Percentiles rank a stretch among this genome's conserved stretches.
Conservation (phyloP, 2,113 vertebrate genomes). For the Pandion haliaetus region DNA sequence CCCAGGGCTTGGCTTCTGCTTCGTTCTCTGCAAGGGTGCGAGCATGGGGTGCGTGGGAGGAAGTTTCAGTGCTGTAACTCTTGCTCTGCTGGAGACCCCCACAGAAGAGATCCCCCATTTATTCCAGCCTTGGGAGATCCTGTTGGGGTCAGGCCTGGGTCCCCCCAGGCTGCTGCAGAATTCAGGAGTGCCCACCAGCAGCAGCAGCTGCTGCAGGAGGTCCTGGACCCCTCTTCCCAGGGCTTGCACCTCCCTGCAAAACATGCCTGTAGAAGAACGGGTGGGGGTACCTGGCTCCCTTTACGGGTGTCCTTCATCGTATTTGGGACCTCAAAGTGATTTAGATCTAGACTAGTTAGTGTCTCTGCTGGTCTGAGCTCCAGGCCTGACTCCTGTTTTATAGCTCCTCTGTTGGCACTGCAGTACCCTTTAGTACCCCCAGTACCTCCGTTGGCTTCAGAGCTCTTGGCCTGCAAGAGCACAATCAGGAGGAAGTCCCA, state of each 20-base stretch:
- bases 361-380: neutral
- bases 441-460: neutral
- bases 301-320: rapidly evolving
- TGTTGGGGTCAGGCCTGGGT: neutral
- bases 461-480: neutral
- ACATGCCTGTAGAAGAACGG: neutral
- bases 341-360: neutral
- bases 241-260: neutral
- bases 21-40: neutral
- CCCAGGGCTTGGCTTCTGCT: conserved; percentile 21
- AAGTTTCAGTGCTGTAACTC: conserved; percentile 3
- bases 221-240: neutral
- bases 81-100: neutral
- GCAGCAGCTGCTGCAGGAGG: neutral
- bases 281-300: neutral
- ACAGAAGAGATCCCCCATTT: neutral
- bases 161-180: neutral
- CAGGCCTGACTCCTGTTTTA: neutral
- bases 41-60: neutral
- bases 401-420: neutral
- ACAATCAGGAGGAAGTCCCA: neutral
- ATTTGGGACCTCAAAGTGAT: neutral
- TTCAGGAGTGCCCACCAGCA: neutral
- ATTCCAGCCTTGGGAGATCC: neutral
- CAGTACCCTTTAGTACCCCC: neutral